A percentile compares a stretch with the other conserved stretches of the same genome.
Evolutionary conservation across 2,113 vertebrate species (phyloP).

Genomic region (Nesogale talazaci): DNA sequence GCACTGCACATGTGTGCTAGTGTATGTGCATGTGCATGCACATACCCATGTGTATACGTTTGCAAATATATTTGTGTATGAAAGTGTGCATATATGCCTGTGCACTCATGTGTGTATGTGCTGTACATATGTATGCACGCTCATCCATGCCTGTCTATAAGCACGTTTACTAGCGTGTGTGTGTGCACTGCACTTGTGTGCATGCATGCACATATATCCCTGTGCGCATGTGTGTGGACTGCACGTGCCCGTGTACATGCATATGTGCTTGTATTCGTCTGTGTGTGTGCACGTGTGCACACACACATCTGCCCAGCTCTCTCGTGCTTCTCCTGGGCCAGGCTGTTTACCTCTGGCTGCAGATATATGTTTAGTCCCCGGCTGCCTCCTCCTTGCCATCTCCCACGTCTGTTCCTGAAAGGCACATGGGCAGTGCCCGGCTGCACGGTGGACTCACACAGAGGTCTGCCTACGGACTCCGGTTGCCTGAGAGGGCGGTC

Average conservation of each 20-base stretch:
- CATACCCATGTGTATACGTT: accelerated
- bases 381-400: conserved; percentile 82
- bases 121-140: too few relatives aligned
- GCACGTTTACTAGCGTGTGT: too few relatives aligned
- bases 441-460: conserved; percentile 83
- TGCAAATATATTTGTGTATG: too few relatives aligned
- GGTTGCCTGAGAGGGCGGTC: conserved; percentile 86
- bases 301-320: accelerated
- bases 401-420: conserved; percentile 86
- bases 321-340: conserved; percentile 49
- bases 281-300: neutral
- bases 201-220: too few relatives aligned
- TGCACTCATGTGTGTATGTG: too few relatives aligned
- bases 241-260: too few relatives aligned
- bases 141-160: too few relatives aligned
- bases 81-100: neutral
- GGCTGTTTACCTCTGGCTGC: conserved; percentile 80
- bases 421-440: conserved; percentile 83
- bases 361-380: conserved; percentile 83
- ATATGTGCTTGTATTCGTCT: neutral
- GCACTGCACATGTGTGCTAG: neutral
- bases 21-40: neutral
- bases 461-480: conserved; percentile 87
- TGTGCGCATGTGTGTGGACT: too few relatives aligned
- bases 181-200: too few relatives aligned